Evolutionary conservation across 1,140 invertebrate genomes (phyloP), one percentile per base, ranked within the genome.

Genomic region (Latrodectus geometricus): DNA sequence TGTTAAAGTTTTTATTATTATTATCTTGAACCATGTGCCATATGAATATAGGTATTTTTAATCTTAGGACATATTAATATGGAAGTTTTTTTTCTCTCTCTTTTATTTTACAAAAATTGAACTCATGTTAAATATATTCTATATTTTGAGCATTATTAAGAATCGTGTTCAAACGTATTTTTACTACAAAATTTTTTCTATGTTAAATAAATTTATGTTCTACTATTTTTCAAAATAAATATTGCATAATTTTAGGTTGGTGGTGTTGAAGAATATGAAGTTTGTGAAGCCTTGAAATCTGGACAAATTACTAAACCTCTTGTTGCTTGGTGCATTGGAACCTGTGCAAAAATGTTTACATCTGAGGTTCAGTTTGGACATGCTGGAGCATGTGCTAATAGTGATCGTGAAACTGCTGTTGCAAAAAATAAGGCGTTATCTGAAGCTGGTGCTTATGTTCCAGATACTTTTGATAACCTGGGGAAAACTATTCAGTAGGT

Each of bases 261-360:
- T 15, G 98, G 98, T n/a, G 94, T 96, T n/a, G 98, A 99, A 91
- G 98, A 99, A 90, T 99, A 99, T 91, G 96, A 98, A 90, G 97
- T 99, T 11, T 98, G 97, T 89, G 92, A 95, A 66, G 97, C 97
- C 1, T 92, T 99, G 0, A 94, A 96, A 89, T 93, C 94, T 68
- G 94, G 95, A 9, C 92, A 93, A 74, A 95, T 99, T 75, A 98
- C 94, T 20, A 99, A 99, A 91, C 98, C 98, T 0, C 90, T 99
- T 66, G 95, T 99, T 4, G 97, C 98, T 15, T 99, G 98, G 98
- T 90, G 89, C 85, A 90, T 90, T 80, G 89, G 89, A 21, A 90
- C 89, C 7, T 90, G 89, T 86, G 88, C 89, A 9, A 65, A 86
- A 15, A 90, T 90, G 89, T 90, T 90, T 74, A 85, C 88, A 11